Evolutionary conservation across 2,113 vertebrate genomes (phyloP).

Genomic region (Rostratula benghalensis): DNA sequence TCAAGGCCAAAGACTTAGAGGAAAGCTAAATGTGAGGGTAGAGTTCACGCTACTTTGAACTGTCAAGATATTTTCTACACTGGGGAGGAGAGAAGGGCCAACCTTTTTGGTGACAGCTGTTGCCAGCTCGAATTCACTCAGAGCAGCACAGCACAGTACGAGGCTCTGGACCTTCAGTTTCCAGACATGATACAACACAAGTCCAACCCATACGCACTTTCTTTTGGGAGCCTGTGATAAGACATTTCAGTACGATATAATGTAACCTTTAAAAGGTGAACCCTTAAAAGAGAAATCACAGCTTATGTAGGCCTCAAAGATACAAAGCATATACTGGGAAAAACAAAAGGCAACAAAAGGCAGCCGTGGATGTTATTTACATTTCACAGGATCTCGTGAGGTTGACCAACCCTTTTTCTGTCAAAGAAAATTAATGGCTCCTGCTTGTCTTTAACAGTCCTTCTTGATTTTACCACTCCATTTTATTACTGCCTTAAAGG

Average conservation of each 20-base stretch:
- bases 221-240: background rate
- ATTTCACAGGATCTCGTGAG: background rate
- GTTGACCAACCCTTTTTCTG: background rate
- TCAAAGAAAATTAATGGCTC: background rate
- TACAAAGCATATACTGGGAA: background rate
- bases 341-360: background rate
- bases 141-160: fast-evolving
- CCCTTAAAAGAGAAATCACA: background rate
- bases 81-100: background rate
- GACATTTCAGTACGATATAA: background rate
- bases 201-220: fast-evolving
- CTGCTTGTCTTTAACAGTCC: background rate
- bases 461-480: background rate
- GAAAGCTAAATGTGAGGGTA: background rate
- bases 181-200: background rate
- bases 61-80: background rate
- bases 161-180: background rate
- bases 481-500: background rate
- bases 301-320: background rate
- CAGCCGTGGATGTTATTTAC: background rate
- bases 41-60: background rate
- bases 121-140: background rate
- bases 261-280: background rate
- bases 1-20: background rate
- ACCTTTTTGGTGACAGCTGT: background rate